These are phyloP conservation scores for Coptodon rendalli DNA, from an alignment of 2,113 vertebrate species.

Conservation along the genomic window DNA sequence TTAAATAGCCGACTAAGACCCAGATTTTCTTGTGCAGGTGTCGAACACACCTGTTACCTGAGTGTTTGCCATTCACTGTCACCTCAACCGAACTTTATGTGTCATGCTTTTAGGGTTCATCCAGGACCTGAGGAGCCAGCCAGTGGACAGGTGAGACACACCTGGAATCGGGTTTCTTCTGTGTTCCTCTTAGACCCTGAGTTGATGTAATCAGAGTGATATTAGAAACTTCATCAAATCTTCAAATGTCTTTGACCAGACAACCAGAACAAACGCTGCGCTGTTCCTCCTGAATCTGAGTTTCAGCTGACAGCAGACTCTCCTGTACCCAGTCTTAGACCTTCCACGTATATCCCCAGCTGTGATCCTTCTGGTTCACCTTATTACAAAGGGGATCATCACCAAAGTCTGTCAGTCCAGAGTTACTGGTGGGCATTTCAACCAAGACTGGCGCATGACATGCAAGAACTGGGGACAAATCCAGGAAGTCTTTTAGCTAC, in stretches of 20 bases:
- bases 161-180: background rate
- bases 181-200: background rate
- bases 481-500: background rate
- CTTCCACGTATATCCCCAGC: background rate
- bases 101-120: constrained; percentile 83
- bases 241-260: background rate
- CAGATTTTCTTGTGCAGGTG: background rate
- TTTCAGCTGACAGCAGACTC: background rate
- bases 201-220: background rate
- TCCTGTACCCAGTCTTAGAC: background rate
- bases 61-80: background rate
- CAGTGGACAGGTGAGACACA: constrained; percentile 88
- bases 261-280: too few species aligned
- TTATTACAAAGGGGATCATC: background rate
- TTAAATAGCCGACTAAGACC: background rate
- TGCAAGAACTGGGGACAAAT: background rate
- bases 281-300: background rate
- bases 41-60: background rate
- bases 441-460: background rate
- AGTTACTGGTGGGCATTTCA: background rate
- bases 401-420: background rate
- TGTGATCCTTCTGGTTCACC: background rate
- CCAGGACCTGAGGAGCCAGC: constrained; percentile 92
- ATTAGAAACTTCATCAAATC: background rate
- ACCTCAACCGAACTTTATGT: background rate